These are phyloP conservation scores for Craterocephalus amniculus DNA, from an alignment of 2,797 vertebrate genomes.

Conservation along the genomic window DNA sequence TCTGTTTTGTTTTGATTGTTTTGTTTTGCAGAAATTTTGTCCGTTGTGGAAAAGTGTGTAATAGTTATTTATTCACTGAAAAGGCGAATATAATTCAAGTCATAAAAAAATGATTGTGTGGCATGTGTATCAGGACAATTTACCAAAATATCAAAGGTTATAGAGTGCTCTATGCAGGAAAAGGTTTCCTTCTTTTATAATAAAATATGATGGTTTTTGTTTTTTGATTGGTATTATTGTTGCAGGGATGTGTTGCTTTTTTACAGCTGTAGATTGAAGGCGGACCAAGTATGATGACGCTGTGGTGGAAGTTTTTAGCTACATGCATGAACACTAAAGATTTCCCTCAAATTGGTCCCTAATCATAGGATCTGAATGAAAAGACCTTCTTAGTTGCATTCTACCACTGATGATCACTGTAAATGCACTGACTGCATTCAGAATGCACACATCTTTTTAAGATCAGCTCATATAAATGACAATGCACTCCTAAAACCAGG, in stretches of 20 bases:
- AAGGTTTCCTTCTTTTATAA: neutral
- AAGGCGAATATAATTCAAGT: no score
- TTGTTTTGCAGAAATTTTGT: no score
- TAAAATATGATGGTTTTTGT: neutral
- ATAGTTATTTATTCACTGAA: no score
- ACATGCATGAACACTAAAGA: no score
- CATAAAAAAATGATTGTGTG: no score
- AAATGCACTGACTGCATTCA: neutral
- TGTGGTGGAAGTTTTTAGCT: neutral
- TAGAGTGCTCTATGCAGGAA: neutral
- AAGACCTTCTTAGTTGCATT: no score
- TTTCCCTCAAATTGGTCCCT: neutral
- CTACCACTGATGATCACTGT: no score
- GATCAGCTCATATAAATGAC: conserved; percentile 7
- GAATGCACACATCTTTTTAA: neutral
- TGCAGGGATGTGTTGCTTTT: neutral
- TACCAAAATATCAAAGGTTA: neutral
- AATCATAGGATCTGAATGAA: neutral
- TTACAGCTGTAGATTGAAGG: neutral
- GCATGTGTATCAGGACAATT: no score
- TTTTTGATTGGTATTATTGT: neutral
- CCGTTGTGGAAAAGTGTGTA: no score
- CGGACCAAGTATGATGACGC: no score
- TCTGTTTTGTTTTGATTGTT: neutral
- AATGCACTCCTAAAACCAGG: neutral